Base-by-base conservation (phyloP, 2,888 invertebrate genomes). In the Epsilonema sp. region DNA sequence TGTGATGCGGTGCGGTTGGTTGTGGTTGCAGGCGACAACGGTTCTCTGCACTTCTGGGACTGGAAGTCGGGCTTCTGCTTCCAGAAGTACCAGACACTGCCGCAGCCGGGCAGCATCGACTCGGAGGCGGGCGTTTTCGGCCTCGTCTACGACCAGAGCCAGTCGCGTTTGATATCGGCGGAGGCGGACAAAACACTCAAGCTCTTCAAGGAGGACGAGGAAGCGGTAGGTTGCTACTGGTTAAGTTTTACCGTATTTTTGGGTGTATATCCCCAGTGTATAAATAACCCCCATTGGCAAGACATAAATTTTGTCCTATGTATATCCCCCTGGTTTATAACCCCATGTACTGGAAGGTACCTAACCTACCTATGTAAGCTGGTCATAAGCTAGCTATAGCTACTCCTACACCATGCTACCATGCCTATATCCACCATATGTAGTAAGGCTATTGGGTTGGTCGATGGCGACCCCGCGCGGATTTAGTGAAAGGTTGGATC, bases 151-250 rank as follows among this genome's bases (percentile, higher is more conserved):
- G 97, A 97, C 69, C 78, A 81, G 54, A 86, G 87, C n/a, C 89
- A 90, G 23, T 79, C 82, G 1, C 76, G 94, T 21, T 76, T 97
- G 52, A 82, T 99, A 55, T 90, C 94, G 0, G 83, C 86, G 0
- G 97, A 97, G 67, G 92, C 94, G 0, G 97, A 99, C 69, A 99
- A 97, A 70, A 94, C 94, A 1, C 86, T 99, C 57, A 99, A 99
- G 74, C 82, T 97, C 53, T 99, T 94, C 71, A 85, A 82, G 64
- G 92, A 92, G 69, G 94, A 99, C 66, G 87, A 90, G 13, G 76
- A 79, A 22, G 97, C 97, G 1, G 73, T 73, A 56, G 62, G 69
- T 61, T n/a, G n/a, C n/a, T n/a, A n/a, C n/a, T n/a, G n/a, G n/a
- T n/a, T 45, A 21, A 5, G 36, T 20, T 22, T 46, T 23, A 39